Evolutionary conservation across 2,797 vertebrate genomes (phyloP).

Genomic region (Falco biarmicus): DNA sequence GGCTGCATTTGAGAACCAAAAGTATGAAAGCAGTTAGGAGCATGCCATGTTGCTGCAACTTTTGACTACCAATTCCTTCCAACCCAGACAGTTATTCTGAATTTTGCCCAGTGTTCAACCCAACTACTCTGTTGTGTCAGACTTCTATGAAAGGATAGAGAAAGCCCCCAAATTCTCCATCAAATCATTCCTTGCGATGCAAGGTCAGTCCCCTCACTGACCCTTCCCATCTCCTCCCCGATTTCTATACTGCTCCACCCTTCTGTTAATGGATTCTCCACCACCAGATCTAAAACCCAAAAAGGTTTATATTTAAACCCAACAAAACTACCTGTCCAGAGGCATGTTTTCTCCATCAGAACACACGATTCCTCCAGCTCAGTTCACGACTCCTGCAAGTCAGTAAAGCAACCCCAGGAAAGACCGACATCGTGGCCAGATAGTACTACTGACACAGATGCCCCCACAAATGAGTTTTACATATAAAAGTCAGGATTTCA

Average conservation of each 20-base stretch:
- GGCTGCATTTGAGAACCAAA: neutral
- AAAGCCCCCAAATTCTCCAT: neutral
- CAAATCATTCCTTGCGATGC: neutral
- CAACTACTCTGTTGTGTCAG: neutral
- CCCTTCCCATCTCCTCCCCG: neutral
- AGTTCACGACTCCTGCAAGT: neutral
- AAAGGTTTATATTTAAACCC: neutral
- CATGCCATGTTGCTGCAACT: neutral
- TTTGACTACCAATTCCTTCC: neutral
- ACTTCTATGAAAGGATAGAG: neutral
- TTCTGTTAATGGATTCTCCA: neutral
- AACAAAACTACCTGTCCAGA: neutral
- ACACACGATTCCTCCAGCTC: neutral
- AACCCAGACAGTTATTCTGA: neutral
- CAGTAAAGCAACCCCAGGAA: neutral
- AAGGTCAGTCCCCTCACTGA: neutral
- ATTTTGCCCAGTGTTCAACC: neutral
- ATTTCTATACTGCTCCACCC: neutral
- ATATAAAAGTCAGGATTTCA: neutral
- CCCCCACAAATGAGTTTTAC: neutral
- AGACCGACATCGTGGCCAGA: neutral
- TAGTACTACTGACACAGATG: neutral
- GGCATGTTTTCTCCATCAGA: neutral
- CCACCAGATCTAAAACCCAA: neutral
- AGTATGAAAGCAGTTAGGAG: neutral